Evolutionary conservation across 2,888 invertebrate genomes (phyloP).

Genomic region (Buathra laborator): DNA sequence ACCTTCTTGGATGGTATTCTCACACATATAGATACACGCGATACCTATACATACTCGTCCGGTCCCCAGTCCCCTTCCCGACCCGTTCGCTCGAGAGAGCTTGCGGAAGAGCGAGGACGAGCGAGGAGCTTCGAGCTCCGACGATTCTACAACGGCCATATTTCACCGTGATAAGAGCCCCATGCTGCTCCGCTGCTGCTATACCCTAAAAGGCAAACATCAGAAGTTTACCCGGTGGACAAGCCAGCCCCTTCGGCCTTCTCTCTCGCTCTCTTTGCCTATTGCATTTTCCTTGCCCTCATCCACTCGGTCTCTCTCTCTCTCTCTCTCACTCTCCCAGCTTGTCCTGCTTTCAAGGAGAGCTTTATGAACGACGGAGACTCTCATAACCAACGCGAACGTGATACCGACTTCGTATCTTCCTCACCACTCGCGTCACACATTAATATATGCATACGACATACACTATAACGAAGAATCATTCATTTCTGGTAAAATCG

Average conservation of each 20-base stretch:
- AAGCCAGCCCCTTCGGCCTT: slow-evolving; percentile 32
- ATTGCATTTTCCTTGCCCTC: slow-evolving; percentile 11
- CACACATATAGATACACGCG: not conserved
- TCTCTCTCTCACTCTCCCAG: slow-evolving; percentile 3
- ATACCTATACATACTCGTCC: not conserved
- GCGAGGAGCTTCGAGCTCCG: slow-evolving; percentile 28
- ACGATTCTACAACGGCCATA: slow-evolving; percentile 59
- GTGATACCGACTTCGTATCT: slow-evolving; percentile 35
- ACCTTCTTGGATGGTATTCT: not conserved
- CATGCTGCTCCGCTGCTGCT: not conserved
- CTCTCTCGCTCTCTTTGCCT: slow-evolving; percentile 10
- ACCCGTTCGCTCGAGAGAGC: slow-evolving; percentile 21
- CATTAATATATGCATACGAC: slow-evolving; percentile 34
- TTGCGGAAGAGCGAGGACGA: slow-evolving; percentile 13
- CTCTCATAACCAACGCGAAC: slow-evolving; percentile 34
- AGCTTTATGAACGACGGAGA: slow-evolving; percentile 38
- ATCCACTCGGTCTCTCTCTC: slow-evolving; percentile 4
- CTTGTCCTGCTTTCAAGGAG: slow-evolving; percentile 27
- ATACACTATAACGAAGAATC: not conserved
- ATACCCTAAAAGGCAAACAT: slow-evolving; percentile 60
- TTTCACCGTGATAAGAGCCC: slow-evolving; percentile 65
- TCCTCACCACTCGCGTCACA: slow-evolving; percentile 3
- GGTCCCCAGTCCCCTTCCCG: not conserved
- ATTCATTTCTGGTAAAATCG: too few relatives aligned
- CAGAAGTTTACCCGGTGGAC: slow-evolving; percentile 61